Percentiles rank a stretch among this genome's conserved stretches.
Conservation (phyloP, 2,797 vertebrate genomes). For the Tauraco hartlaubi region DNA sequence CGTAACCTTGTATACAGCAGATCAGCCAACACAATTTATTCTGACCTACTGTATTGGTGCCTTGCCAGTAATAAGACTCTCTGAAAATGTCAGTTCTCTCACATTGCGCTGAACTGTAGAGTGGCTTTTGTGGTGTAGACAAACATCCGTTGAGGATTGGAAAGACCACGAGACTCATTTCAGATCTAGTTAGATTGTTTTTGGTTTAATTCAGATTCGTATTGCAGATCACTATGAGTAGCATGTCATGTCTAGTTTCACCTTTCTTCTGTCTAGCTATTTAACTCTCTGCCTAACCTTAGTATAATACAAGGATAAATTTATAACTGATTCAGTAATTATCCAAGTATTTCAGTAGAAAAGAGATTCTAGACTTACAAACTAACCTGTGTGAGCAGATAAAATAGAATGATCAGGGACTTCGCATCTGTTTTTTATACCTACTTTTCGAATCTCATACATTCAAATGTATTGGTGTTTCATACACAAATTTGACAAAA, state of each 20-base stretch:
- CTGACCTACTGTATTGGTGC: not conserved
- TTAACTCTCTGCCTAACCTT: not conserved
- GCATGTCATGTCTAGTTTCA: not conserved
- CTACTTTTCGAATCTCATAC: not conserved
- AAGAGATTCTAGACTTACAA: not conserved
- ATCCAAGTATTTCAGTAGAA: not conserved
- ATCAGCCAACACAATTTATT: not conserved
- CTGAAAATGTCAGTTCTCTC: slow-evolving; percentile 15
- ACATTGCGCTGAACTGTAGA: not conserved
- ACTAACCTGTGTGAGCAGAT: rapidly evolving
- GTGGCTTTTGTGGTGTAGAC: slow-evolving; percentile 31
- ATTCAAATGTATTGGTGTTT: not conserved
- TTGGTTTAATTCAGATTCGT: not conserved
- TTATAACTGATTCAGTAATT: not conserved
- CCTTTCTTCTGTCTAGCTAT: not conserved
- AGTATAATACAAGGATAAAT: not conserved
- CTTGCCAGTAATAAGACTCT: not conserved
- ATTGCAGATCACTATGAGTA: not conserved
- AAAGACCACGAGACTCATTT: slow-evolving; percentile 12
- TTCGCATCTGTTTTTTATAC: not conserved
- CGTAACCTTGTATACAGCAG: not conserved
- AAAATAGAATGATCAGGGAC: not conserved
- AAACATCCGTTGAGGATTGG: not conserved
- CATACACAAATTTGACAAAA: not conserved
- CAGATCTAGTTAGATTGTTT: not conserved